Conservation (phyloP, 1,140 invertebrate species). For the Scaptodrosophila lebanonensis region DNA sequence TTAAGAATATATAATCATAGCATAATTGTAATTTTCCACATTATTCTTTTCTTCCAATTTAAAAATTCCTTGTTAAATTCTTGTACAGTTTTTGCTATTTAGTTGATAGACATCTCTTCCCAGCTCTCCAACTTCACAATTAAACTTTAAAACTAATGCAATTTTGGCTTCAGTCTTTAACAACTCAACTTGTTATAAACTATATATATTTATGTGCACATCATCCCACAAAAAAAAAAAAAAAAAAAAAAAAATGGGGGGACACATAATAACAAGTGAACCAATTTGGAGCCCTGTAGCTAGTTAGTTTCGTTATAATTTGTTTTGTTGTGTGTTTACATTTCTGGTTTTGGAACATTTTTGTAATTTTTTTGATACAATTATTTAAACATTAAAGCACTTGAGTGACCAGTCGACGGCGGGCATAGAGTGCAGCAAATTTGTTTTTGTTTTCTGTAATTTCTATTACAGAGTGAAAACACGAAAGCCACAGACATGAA, state of each 20-base stretch:
- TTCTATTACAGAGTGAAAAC: constrained; percentile 47
- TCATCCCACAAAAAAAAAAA: constrained; percentile 2
- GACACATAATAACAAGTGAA: too few relatives aligned
- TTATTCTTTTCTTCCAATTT: too few relatives aligned
- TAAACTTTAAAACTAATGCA: too few relatives aligned
- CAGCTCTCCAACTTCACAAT: too few relatives aligned
- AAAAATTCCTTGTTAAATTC: too few relatives aligned
- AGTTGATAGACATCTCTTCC: too few relatives aligned
- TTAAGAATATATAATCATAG: too few relatives aligned
- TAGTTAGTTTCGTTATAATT: constrained; percentile 59
- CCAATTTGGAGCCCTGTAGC: constrained; percentile 29
- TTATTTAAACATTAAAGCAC: constrained; percentile 73
- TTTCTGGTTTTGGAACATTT: constrained; percentile 43
- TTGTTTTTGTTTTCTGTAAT: constrained; percentile 13
- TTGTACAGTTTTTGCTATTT: too few relatives aligned
- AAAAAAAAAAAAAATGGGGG: constrained; percentile 26
- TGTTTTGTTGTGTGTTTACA: constrained; percentile 29
- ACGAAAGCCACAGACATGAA: constrained; percentile 58
- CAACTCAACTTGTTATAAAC: too few relatives aligned
- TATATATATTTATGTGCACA: too few relatives aligned
- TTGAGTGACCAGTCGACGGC: constrained; percentile 29
- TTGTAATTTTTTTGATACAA: constrained; percentile 58
- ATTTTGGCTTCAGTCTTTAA: too few relatives aligned
- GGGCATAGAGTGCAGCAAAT: constrained; percentile 22
- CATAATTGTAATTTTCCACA: too few relatives aligned